Base-by-base conservation (phyloP, 2,888 invertebrate species). In the Sphaerophoria taeniata region DNA sequence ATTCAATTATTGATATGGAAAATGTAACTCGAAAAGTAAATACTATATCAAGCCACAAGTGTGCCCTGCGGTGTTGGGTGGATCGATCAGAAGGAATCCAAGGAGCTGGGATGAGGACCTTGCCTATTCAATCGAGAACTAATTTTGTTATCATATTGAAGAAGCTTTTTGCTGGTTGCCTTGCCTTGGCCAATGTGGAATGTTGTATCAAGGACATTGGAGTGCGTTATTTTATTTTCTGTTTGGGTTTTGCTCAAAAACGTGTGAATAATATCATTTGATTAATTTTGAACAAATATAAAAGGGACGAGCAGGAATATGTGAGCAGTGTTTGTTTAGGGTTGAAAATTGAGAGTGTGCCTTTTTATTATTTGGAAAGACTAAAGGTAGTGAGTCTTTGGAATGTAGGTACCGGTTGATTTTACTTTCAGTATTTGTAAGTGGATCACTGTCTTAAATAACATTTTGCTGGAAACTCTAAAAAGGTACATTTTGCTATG, bases 81-180 rank as follows among this genome's bases (percentile, higher is more conserved):
- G 24, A 24, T 24, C 24, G 24, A 24, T 24, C 24, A 24, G 11
- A 9, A 9, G 43, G 43, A 12, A 3, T 43, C 9, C 11, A 39
- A 39, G 9, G 6, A 39, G 39, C 39, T 43, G 11, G 9, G 43
- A 11, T 3, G 4, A 11, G 43, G 0, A 0, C 12, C 9, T 9
- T 45, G 34, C 14, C 56, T 58, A 65, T 53, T 67, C 78, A 47
- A 69, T 60, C 67, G 78, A 58, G 31, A 60, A 45, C 36, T 51
- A 51, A 51, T 67, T 67, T 67, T 51, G 65, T 67, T 67, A 67
- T 67, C 65, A 36, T 51, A 51, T 49, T 67, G 36, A n/a, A 67
- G 36, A 36, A 49, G 65, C 0, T 33, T 51, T 65, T 65, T 36
- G 6, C 49, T 65, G 36, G 51, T 11, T 39, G 24, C 33, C 9